Evolutionary conservation across 2,888 invertebrate species (phyloP).

Genomic region (Aspidiotus rigidus): DNA sequence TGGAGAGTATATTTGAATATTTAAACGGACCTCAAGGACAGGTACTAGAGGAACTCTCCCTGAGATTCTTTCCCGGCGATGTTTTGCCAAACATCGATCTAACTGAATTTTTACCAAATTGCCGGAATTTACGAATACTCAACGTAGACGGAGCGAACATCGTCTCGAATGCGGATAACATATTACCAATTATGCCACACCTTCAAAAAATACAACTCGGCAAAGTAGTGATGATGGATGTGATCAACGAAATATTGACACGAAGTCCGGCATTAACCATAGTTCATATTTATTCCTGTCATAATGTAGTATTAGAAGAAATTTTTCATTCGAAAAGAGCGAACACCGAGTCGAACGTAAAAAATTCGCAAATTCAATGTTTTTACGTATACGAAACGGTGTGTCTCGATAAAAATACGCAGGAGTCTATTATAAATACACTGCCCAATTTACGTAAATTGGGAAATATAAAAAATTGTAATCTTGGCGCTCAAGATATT

Average conservation of each 20-base stretch:
- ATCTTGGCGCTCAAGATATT: conserved; percentile 43
- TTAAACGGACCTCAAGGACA: conserved; percentile 41
- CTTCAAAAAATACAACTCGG: conserved; percentile 43
- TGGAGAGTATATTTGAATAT: conserved; percentile 43
- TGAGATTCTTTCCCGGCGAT: conserved; percentile 42
- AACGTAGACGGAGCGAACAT: conserved; percentile 43
- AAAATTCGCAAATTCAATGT: conserved; percentile 39
- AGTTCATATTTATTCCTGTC: conserved; percentile 44
- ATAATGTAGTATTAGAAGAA: conserved; percentile 43
- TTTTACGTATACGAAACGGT: conserved; percentile 45
- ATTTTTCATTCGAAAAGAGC: conserved; percentile 40
- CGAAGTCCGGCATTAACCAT: conserved; percentile 42
- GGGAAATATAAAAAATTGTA: conserved; percentile 45
- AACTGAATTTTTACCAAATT: conserved; percentile 41
- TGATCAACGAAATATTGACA: conserved; percentile 42
- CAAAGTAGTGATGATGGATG: conserved; percentile 41
- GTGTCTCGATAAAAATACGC: conserved; percentile 42
- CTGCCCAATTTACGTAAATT: conserved; percentile 42
- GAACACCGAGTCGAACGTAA: conserved; percentile 34
- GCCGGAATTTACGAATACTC: conserved; percentile 42
- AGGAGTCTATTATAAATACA: conserved; percentile 42
- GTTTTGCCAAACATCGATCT: conserved; percentile 42
- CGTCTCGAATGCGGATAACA: conserved; percentile 30
- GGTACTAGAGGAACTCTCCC: conserved; percentile 42
- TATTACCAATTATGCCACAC: conserved; percentile 37